Evolutionary conservation across 2,888 invertebrate genomes (phyloP).

Genomic region (Himalopsyche kuldschensis): DNA sequence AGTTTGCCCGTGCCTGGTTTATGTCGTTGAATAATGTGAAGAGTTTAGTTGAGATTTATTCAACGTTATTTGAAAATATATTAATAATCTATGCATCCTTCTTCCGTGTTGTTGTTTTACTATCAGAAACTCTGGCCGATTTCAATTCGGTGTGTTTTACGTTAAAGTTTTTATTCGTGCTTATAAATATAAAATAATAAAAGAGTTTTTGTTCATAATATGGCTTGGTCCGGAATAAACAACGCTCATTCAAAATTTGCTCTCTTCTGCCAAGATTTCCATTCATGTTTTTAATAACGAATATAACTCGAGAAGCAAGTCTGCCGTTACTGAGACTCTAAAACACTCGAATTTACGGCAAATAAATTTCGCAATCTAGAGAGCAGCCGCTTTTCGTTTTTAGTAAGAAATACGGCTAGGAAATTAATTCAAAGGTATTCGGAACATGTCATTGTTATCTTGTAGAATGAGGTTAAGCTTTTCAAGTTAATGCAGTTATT

Average conservation of each 20-base stretch:
- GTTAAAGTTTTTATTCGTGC: no score
- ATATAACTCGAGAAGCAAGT: not conserved
- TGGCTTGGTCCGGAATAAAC: not conserved
- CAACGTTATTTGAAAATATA: no score
- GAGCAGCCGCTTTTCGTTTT: not conserved
- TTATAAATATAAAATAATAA: no score
- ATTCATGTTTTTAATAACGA: not conserved
- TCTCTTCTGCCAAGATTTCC: not conserved
- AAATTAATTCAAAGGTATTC: not conserved
- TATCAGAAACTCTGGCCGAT: no score
- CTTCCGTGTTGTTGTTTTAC: no score
- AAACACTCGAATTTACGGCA: not conserved
- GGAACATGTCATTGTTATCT: not conserved
- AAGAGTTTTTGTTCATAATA: not conserved
- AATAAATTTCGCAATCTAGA: not conserved
- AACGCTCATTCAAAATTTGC: not conserved
- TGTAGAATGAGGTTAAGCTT: not conserved
- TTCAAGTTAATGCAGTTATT: not conserved
- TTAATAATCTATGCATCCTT: no score
- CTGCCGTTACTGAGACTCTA: not conserved
- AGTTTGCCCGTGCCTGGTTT: no score
- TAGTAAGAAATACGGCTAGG: not conserved
- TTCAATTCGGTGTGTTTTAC: no score
- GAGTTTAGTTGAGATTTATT: no score
- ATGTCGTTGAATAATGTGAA: no score